Evolutionary conservation across 1,140 invertebrate species (phyloP).

Genomic region (Stegodyphus dumicola): DNA sequence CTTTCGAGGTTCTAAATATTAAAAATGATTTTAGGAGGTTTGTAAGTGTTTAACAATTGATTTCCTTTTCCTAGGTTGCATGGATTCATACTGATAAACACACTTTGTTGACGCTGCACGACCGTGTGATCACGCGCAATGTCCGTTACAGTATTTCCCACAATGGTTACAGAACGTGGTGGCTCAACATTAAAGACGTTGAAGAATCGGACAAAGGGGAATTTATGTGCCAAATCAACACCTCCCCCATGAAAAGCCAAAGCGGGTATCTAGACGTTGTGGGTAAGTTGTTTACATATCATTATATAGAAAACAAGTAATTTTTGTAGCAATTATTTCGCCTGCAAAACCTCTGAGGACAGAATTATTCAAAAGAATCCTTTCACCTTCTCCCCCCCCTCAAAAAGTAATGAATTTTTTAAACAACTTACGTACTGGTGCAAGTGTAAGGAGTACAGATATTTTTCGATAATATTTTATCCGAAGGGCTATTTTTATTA

Average conservation of each 20-base stretch:
- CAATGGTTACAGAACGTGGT: conserved; percentile 87
- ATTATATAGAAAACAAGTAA: too few relatives aligned
- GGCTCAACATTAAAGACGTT: conserved; percentile 89
- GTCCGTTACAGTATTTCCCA: conserved; percentile 85
- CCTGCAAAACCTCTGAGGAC: too few relatives aligned
- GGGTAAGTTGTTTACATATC: conserved; percentile 72
- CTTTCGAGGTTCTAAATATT: too few relatives aligned
- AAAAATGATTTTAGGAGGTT: too few relatives aligned
- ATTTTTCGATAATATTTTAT: too few relatives aligned
- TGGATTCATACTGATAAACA: conserved; percentile 91
- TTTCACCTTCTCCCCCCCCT: too few relatives aligned
- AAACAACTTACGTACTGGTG: too few relatives aligned
- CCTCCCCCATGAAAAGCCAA: conserved; percentile 85
- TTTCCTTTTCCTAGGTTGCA: conserved; percentile 76
- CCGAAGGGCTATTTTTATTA: too few relatives aligned
- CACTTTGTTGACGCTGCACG: conserved; percentile 89
- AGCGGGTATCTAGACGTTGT: conserved; percentile 88
- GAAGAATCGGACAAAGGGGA: conserved; percentile 90
- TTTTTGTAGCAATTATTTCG: too few relatives aligned
- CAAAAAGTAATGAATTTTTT: too few relatives aligned
- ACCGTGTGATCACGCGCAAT: conserved; percentile 89
- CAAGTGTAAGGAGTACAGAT: too few relatives aligned
- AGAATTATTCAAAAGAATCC: too few relatives aligned
- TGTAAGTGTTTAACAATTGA: background rate
- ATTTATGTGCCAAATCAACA: conserved; percentile 85